A percentile compares a stretch with the other conserved stretches of the same genome.
phyloP scores from a whole-genome alignment of 2,888 invertebrate species.

The Himalopsyche anomala region DNA sequence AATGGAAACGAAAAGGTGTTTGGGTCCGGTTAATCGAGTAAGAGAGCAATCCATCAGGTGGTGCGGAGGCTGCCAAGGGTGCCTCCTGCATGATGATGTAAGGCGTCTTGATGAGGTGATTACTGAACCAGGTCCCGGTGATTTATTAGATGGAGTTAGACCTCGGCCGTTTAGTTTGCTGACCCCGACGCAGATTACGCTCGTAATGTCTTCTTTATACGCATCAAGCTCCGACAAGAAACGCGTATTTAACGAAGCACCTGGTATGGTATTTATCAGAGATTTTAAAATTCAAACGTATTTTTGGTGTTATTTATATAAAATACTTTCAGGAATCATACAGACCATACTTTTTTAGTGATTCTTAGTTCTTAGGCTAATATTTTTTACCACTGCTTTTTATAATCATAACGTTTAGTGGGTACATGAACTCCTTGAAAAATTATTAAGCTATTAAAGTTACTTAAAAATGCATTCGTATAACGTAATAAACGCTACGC shows the following conservation, averaged over 20 bases:
- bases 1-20: conserved; percentile 9
- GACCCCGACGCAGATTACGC: conserved; percentile 17
- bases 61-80: neutral
- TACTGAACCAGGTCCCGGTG: neutral
- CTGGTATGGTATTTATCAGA: neutral
- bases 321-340: too few species aligned
- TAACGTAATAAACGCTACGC: too few species aligned
- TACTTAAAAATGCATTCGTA: too few species aligned
- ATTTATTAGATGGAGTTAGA: conserved; percentile 30
- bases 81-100: conserved; percentile 23
- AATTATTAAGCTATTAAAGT: too few species aligned
- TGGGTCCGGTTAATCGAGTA: conserved; percentile 1
- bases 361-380: too few species aligned
- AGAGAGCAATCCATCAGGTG: conserved; percentile 8
- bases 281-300: neutral
- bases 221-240: neutral
- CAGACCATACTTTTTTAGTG: too few species aligned
- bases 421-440: too few species aligned
- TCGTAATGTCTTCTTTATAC: conserved; percentile 26
- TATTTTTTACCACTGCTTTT: too few species aligned
- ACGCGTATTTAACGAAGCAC: neutral
- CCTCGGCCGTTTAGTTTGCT: conserved; percentile 34
- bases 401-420: too few species aligned
- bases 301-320: too few species aligned
- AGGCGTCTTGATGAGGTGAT: conserved; percentile 31